phyloP scores from a whole-genome alignment of 2,797 vertebrate species.

The Xyrichtys novacula region DNA sequence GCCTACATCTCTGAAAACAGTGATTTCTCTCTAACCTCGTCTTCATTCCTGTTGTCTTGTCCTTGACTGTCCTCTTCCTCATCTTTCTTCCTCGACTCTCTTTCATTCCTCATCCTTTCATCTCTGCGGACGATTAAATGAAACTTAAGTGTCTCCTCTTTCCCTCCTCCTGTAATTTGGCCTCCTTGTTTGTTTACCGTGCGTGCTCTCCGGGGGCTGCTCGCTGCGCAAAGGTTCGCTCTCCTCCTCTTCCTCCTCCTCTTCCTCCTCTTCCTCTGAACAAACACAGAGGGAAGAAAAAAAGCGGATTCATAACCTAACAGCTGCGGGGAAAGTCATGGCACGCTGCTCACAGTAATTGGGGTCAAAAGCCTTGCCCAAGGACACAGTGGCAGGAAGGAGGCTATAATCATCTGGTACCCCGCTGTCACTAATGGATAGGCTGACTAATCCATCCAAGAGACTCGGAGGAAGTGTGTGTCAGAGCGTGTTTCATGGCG shows the following conservation, averaged over 20 bases:
- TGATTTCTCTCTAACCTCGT: too few species aligned
- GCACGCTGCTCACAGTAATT: conserved; percentile 55
- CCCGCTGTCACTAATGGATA: conserved; percentile 45
- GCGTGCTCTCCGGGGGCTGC: neutral
- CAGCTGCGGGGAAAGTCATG: conserved; percentile 42
- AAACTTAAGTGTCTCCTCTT: too few species aligned
- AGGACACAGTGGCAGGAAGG: conserved; percentile 54
- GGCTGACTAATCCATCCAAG: conserved; percentile 24
- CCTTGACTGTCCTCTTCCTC: too few species aligned
- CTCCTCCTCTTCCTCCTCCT: neutral
- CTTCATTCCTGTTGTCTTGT: too few species aligned
- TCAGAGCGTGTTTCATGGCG: conserved; percentile 16
- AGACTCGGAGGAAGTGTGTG: conserved; percentile 29
- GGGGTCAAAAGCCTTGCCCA: conserved; percentile 67
- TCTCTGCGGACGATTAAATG: too few species aligned
- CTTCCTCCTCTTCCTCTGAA: neutral
- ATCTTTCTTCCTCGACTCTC: too few species aligned
- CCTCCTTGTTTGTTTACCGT: conserved; percentile 11
- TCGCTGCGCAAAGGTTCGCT: neutral
- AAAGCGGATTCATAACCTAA: conserved; percentile 15
- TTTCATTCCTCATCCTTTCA: too few species aligned
- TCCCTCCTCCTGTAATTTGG: too few species aligned
- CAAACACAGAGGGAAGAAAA: conserved; percentile 23
- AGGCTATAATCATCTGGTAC: conserved; percentile 53
- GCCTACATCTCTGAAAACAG: too few species aligned